Evolutionary conservation across 2,888 invertebrate species (phyloP).

Genomic region (Esperia sulphurella): DNA sequence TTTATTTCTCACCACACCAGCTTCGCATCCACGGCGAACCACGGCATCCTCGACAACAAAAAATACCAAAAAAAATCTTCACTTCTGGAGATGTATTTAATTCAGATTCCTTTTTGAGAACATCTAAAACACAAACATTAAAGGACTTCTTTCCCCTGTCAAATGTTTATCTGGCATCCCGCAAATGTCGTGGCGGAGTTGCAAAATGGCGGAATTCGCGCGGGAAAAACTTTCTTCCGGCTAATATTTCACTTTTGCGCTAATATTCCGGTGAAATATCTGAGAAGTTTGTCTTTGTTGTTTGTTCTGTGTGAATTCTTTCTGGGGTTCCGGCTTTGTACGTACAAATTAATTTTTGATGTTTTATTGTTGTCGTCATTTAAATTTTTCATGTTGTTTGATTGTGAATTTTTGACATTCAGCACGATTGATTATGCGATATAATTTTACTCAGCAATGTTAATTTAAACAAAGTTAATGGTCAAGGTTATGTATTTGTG

Average conservation of each 20-base stretch:
- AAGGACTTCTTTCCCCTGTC: constrained; percentile 52
- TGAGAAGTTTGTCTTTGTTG: constrained; percentile 53
- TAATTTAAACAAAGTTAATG: too few species aligned
- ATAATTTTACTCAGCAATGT: too few species aligned
- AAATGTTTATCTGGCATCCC: constrained; percentile 58
- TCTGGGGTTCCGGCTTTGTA: constrained; percentile 26
- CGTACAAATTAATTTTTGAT: constrained; percentile 53
- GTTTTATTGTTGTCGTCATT: constrained; percentile 19
- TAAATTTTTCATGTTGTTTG: neutral
- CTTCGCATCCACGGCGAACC: too few species aligned
- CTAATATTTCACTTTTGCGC: constrained; percentile 56
- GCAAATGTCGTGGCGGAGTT: constrained; percentile 59
- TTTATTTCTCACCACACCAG: too few species aligned
- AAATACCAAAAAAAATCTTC: neutral
- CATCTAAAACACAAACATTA: constrained; percentile 28
- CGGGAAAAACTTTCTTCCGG: constrained; percentile 49
- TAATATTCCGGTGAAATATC: constrained; percentile 42
- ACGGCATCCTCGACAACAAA: too few species aligned
- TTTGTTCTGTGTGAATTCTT: constrained; percentile 54
- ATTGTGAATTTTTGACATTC: neutral
- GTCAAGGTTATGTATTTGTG: too few species aligned
- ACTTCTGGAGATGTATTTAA: constrained; percentile 7
- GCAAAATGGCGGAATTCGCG: constrained; percentile 44
- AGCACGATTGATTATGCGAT: neutral
- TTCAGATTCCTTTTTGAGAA: constrained; percentile 16